These are phyloP conservation scores for Salvelinus alpinus DNA, from an alignment of 2,113 vertebrate species.

Conservation along the genomic window DNA sequence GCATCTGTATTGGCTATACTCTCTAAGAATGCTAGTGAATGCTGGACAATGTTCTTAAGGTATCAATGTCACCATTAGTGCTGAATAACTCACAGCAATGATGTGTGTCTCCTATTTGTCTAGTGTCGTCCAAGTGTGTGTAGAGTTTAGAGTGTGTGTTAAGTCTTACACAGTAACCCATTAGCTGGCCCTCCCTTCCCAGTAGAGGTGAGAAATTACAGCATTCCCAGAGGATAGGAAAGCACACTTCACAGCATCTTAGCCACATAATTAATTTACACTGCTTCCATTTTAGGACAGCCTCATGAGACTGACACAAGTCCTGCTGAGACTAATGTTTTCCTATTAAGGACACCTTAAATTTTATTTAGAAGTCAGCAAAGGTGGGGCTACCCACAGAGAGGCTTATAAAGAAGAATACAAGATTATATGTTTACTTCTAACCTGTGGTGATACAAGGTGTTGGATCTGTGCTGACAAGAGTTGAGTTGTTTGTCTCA, in stretches of 20 bases:
- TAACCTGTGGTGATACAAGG: no score
- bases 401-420: no score
- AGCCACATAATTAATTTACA: neutral
- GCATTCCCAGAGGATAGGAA: neutral
- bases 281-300: no score
- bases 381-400: no score
- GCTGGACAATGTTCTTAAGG: neutral
- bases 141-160: neutral
- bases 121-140: neutral
- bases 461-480: no score
- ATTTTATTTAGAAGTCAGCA: neutral
- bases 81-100: conserved; percentile 1
- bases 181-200: neutral
- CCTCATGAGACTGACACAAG: no score
- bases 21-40: neutral
- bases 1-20: neutral
- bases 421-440: no score
- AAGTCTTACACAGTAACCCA: no score
- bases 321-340: no score
- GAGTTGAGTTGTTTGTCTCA: no score
- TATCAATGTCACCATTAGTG: neutral
- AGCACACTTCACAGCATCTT: conserved; percentile 1
- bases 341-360: no score
- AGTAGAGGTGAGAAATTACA: neutral
- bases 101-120: neutral